phyloP scores from a whole-genome alignment of 2,113 vertebrate species.

The Origma solitaria region DNA sequence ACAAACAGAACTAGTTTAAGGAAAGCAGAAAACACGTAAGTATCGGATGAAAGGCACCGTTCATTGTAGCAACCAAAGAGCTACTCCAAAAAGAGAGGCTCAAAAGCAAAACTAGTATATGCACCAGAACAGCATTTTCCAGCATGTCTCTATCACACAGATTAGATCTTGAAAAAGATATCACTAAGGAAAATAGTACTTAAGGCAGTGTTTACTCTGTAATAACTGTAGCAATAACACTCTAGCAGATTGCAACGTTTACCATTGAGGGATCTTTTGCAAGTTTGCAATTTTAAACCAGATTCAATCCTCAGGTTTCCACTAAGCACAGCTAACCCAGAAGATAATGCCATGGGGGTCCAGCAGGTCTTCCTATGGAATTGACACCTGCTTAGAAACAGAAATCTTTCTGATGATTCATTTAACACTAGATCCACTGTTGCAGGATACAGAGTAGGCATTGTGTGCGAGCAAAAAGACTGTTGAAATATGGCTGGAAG shows the following conservation, averaged over 20 bases:
- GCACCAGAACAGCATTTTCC: neutral
- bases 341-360: neutral
- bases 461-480: too few species aligned
- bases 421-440: neutral
- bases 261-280: neutral
- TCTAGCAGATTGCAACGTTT: neutral
- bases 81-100: neutral
- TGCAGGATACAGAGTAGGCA: too few species aligned
- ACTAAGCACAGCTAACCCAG: neutral
- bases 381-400: neutral
- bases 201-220: neutral
- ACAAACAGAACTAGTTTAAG: neutral
- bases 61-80: neutral
- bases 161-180: neutral
- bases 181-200: neutral
- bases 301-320: neutral
- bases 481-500: too few species aligned
- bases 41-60: neutral
- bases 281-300: neutral
- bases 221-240: neutral
- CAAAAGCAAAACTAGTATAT: neutral
- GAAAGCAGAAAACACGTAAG: neutral
- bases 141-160: neutral
- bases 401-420: neutral
- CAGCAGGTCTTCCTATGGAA: neutral